These are phyloP conservation scores for rat (Rattus norvegicus) DNA, from an alignment of 2,113 vertebrate genomes.

Conservation along the genomic window DNA sequence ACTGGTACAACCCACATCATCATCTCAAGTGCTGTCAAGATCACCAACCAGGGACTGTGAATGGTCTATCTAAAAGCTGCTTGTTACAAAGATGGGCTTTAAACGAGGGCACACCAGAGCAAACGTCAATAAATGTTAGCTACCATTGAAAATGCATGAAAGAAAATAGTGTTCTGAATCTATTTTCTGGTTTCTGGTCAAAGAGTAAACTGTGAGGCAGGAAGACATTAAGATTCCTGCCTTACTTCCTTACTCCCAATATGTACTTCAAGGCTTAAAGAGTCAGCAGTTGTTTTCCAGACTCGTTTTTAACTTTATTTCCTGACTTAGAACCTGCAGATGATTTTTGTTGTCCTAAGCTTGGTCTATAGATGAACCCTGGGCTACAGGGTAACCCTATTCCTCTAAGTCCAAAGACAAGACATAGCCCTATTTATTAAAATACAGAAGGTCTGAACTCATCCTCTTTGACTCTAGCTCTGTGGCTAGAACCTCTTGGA, in stretches of 20 bases:
- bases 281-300: neutral
- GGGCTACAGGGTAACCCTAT: neutral
- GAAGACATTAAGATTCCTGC: neutral
- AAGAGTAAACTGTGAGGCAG: neutral
- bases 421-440: neutral
- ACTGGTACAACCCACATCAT: neutral
- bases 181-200: neutral
- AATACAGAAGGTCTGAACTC: neutral
- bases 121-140: neutral
- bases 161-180: constrained; percentile 9
- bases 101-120: neutral
- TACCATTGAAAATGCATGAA: neutral
- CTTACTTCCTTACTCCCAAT: neutral
- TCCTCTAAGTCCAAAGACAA: neutral
- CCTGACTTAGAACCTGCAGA: neutral
- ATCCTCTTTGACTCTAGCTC: neutral
- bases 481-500: neutral
- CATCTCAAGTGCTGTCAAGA: neutral
- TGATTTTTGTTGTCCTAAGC: neutral
- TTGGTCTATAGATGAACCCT: neutral
- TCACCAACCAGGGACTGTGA: neutral
- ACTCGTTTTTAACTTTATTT: neutral
- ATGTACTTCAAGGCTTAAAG: neutral
- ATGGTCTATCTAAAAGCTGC: neutral
- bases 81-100: neutral